Evolutionary conservation across 2,113 vertebrate genomes (phyloP).

Genomic region (Corythornis cristatus): DNA sequence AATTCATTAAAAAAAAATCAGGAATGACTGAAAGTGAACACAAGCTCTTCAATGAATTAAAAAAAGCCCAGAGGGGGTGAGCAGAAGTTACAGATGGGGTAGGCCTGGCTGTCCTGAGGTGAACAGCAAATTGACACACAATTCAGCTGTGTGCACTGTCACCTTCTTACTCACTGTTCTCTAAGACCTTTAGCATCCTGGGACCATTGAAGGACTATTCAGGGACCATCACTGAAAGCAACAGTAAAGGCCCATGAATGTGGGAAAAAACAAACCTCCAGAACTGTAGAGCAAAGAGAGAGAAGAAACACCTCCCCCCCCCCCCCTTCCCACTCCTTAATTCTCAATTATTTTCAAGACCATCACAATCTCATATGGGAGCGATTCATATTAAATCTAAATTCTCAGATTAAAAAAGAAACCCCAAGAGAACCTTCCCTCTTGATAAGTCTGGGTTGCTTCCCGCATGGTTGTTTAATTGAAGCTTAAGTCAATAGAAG

Average conservation of each 20-base stretch:
- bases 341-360: conserved; percentile 29
- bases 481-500: not conserved
- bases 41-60: not conserved
- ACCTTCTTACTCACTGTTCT: not conserved
- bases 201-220: not conserved
- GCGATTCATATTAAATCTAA: conserved; percentile 8
- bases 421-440: not conserved
- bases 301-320: not conserved
- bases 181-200: not conserved
- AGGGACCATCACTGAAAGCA: not conserved
- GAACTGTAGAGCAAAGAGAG: not conserved
- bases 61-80: not conserved
- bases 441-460: not conserved
- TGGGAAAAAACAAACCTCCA: not conserved
- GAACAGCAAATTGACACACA: not conserved
- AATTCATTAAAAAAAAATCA: not conserved
- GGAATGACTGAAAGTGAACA: not conserved
- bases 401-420: conserved; percentile 25
- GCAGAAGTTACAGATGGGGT: not conserved
- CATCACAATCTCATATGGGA: not conserved
- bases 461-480: conserved; percentile 1
- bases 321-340: not conserved
- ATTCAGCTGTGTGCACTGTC: not conserved
- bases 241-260: not conserved
- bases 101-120: not conserved